Base-by-base conservation (phyloP, 2,797 vertebrate genomes). In the Rhinella marina region DNA sequence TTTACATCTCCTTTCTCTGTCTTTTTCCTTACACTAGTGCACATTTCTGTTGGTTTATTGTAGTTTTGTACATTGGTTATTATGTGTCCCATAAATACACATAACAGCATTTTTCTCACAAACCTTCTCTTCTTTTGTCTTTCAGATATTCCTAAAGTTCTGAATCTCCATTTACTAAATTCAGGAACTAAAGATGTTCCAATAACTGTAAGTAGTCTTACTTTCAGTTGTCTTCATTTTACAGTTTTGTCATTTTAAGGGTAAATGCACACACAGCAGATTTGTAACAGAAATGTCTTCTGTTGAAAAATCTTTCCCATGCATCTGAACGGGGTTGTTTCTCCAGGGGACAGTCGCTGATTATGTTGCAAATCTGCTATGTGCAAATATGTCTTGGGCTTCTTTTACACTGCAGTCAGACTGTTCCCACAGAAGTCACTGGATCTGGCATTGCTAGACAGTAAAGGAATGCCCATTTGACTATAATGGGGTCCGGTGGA, bases 131-230 rank as follows among this genome's bases (percentile, higher is more conserved):
- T 90, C 91, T 62, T 90, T 90, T 92, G 14, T 91, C 91, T 92
- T 92, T 88, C 94, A 99, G 98, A 99, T 97, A 94, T 97, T 86
- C 98, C 98, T 91, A 99, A 99, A 96, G 95, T 96, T 93, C 96
- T 99, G 92, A 99, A 99, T 94, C 95, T 99, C 81, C 97, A 99
- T 94, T 97, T 99, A 92, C 95, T 99, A 95, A 99, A 99, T 97
- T 99, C 98, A 90, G 98, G 98, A 96, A 91, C 96, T 93, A 99
- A 99, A 96, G 98, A 99, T 92, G 98, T 99, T 92, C 97, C 97
- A 64, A 99, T 99, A 90, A 99, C 98, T 89, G 98, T 99, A 95
- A 91, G 97, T 95, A 85, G 75, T 48, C 41, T 52, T 12, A 0
- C 48, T n/a, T 73, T 41, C 17, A 21, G 32, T 76, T 76, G 21